These are phyloP conservation scores for Myodes glareolus DNA, from an alignment of 2,113 vertebrate species.

Conservation along the genomic window DNA sequence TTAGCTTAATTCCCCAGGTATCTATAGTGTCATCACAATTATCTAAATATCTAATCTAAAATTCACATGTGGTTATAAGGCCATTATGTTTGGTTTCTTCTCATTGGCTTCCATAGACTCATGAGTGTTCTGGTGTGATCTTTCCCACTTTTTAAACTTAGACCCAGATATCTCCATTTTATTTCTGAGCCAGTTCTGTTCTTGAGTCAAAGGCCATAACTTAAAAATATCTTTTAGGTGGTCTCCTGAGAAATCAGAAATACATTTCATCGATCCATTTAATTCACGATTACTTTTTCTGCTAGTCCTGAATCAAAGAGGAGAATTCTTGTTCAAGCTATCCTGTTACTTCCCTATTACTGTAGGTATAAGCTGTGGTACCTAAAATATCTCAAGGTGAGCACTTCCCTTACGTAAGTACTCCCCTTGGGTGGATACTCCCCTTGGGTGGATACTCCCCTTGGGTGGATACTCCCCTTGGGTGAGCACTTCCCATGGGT, in stretches of 20 bases:
- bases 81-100: conserved; percentile 53
- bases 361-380: neutral
- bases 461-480: neutral
- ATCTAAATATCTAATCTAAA: conserved; percentile 71
- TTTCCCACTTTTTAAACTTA: neutral
- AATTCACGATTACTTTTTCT: conserved; percentile 60
- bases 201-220: conserved; percentile 45
- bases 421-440: neutral
- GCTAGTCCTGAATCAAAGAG: neutral
- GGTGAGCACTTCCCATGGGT: neutral
- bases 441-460: neutral
- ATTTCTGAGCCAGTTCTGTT: conserved; percentile 47
- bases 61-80: conserved; percentile 44
- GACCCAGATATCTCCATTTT: conserved; percentile 1
- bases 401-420: neutral
- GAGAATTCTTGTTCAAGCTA: conserved; percentile 30
- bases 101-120: conserved; percentile 38
- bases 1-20: conserved; percentile 7
- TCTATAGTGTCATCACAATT: conserved; percentile 32
- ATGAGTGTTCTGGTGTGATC: conserved; percentile 29
- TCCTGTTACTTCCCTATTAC: neutral
- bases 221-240: conserved; percentile 68
- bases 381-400: neutral
- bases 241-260: conserved; percentile 68
- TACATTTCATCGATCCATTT: conserved; percentile 66